These are phyloP conservation scores for Diorhabda sublineata DNA, from an alignment of 1,140 invertebrate species.

Conservation along the genomic window DNA sequence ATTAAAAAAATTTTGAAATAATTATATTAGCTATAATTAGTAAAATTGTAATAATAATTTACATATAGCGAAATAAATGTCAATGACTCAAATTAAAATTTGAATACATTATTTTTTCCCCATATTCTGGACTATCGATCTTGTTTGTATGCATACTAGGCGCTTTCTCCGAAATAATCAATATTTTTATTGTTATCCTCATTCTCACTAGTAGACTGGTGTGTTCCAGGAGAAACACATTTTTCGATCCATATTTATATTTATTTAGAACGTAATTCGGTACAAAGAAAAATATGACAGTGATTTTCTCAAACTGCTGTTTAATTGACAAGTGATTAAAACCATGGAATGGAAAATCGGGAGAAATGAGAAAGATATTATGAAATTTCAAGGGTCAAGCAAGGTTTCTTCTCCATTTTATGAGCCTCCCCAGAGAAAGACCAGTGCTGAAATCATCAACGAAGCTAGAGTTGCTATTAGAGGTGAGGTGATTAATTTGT, in stretches of 20 bases:
- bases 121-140: neutral
- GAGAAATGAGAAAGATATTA: constrained; percentile 25
- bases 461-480: constrained; percentile 64
- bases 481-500: constrained; percentile 28
- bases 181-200: constrained; percentile 24
- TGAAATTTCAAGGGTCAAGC: constrained; percentile 28
- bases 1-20: no score
- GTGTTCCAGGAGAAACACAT: constrained; percentile 9
- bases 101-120: constrained; percentile 11
- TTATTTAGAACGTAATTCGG: constrained; percentile 5
- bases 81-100: constrained; percentile 10
- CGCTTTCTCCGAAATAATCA: constrained; percentile 34
- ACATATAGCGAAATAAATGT: constrained; percentile 49
- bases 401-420: constrained; percentile 37
- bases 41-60: constrained; percentile 43
- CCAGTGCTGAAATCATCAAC: constrained; percentile 73
- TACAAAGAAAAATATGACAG: neutral
- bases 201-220: constrained; percentile 9
- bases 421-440: constrained; percentile 51
- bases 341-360: constrained; percentile 24
- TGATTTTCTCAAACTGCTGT: constrained; percentile 2
- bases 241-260: neutral
- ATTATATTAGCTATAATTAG: no score
- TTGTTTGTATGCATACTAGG: constrained; percentile 19
- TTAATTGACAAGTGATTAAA: constrained; percentile 8